Evolutionary conservation across 2,888 invertebrate genomes (phyloP).

Genomic region (Chydorus sphaericus): DNA sequence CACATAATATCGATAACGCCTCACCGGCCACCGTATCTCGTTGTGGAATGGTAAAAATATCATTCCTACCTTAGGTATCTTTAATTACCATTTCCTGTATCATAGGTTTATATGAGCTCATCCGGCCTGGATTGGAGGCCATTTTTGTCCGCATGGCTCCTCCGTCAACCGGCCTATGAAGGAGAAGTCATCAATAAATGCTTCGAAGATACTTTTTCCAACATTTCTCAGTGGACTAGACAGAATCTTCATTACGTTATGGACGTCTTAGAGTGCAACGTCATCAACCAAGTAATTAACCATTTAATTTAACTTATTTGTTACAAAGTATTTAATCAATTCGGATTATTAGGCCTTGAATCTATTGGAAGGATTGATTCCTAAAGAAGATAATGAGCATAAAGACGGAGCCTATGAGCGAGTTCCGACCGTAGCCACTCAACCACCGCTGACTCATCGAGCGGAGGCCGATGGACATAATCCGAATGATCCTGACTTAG

Average conservation of each 20-base stretch:
- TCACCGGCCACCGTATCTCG: constrained; percentile 92
- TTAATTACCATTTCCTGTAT: background rate
- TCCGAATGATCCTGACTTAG: background rate
- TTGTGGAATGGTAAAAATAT: constrained; percentile 73
- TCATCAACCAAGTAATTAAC: constrained; percentile 48
- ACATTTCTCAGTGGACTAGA: constrained; percentile 62
- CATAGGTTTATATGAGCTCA: constrained; percentile 81
- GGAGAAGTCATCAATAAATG: constrained; percentile 4
- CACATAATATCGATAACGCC: constrained; percentile 93
- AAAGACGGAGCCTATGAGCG: constrained; percentile 24
- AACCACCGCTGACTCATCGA: constrained; percentile 5
- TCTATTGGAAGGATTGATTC: constrained; percentile 70
- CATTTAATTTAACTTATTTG: background rate
- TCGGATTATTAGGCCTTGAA: constrained; percentile 24
- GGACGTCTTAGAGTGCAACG: constrained; percentile 77
- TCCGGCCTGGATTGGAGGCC: constrained; percentile 88
- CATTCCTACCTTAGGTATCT: background rate
- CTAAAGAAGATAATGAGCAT: constrained; percentile 44
- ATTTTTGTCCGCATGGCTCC: constrained; percentile 72
- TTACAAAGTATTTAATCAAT: background rate
- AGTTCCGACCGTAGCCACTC: constrained; percentile 10
- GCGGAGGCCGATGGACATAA: background rate
- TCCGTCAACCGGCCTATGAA: constrained; percentile 34
- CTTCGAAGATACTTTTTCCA: constrained; percentile 54
- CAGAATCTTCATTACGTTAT: constrained; percentile 71